phyloP scores from a whole-genome alignment of 2,113 vertebrate genomes.

The Lota lota region DNA sequence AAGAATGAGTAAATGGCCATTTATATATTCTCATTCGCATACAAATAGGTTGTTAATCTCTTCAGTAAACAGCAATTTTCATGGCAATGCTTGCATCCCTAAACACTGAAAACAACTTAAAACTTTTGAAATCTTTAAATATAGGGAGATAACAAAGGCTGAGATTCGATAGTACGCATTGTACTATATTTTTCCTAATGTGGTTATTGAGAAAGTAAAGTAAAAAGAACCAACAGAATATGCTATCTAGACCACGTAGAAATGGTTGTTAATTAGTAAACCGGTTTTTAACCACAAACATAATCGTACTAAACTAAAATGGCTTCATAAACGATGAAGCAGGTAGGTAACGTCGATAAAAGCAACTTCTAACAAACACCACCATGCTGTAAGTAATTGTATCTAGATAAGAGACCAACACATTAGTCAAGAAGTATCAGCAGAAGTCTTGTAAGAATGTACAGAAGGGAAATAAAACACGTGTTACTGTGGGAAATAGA shows the following conservation, averaged over 20 bases:
- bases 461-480: slow-evolving; percentile 45
- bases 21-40: too few relatives aligned
- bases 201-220: neutral
- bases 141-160: too few relatives aligned
- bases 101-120: too few relatives aligned
- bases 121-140: too few relatives aligned
- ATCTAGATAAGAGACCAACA: slow-evolving; percentile 42
- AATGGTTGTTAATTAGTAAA: slow-evolving; percentile 49
- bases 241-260: slow-evolving; percentile 40
- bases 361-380: slow-evolving; percentile 29
- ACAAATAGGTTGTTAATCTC: too few relatives aligned
- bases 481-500: neutral
- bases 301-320: slow-evolving; percentile 16
- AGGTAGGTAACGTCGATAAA: neutral
- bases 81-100: too few relatives aligned
- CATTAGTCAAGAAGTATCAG: slow-evolving; percentile 39
- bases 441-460: slow-evolving; percentile 25
- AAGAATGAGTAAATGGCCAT: too few relatives aligned
- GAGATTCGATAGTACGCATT: too few relatives aligned
- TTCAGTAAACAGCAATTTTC: too few relatives aligned
- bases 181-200: too few relatives aligned
- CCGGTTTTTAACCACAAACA: slow-evolving; percentile 25
- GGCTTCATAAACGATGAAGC: too few relatives aligned
- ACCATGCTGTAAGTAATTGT: slow-evolving; percentile 36
- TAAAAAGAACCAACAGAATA: slow-evolving; percentile 18